Evolutionary conservation across 2,113 vertebrate species (phyloP).

Genomic region (Sapayoa aenigma): DNA sequence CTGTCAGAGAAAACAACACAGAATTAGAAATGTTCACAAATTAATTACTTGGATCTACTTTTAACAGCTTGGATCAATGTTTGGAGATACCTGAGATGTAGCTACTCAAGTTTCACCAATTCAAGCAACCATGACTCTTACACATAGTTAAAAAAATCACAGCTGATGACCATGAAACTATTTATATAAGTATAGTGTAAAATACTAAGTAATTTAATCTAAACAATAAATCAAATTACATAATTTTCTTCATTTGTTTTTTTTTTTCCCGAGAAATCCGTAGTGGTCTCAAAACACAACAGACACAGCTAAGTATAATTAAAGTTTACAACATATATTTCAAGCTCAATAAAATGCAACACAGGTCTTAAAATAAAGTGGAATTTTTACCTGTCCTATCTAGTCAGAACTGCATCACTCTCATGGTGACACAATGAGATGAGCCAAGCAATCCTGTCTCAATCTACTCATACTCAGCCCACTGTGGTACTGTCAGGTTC

Average conservation of each 20-base stretch:
- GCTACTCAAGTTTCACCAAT: background rate
- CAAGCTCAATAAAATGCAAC: background rate
- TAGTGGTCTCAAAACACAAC: background rate
- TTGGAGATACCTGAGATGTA: background rate
- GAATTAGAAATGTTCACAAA: background rate
- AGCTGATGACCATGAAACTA: background rate
- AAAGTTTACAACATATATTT: background rate
- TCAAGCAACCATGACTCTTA: background rate
- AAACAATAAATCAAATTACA: background rate
- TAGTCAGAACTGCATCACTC: background rate
- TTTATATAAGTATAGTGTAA: background rate
- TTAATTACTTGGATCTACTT: background rate
- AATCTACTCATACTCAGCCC: background rate
- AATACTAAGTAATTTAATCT: background rate
- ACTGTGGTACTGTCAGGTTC: background rate
- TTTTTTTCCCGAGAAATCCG: background rate
- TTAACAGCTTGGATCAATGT: background rate
- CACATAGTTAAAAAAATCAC: background rate
- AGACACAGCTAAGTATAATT: background rate
- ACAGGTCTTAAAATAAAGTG: background rate
- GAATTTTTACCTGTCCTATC: background rate
- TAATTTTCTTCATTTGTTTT: background rate
- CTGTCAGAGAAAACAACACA: background rate
- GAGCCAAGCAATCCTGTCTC: background rate
- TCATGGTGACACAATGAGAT: background rate